Conservation (phyloP, 2,888 invertebrate genomes). For the Eulithis testata region DNA sequence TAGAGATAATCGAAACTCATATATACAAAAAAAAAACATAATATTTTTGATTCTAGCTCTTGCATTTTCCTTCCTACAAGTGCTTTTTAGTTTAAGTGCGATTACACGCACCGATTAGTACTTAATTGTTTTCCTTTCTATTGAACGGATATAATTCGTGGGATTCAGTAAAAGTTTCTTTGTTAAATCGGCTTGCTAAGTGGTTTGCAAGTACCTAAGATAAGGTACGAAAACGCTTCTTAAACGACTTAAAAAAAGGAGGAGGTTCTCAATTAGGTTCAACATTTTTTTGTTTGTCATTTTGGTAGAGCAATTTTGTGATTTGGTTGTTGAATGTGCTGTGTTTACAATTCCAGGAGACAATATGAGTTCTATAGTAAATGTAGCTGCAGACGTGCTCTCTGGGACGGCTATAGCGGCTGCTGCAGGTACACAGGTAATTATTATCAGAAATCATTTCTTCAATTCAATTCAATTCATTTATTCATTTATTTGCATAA, state of each 20-base stretch:
- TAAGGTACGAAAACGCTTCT: conserved; percentile 19
- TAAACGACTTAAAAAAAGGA: no score
- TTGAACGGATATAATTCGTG: conserved; percentile 25
- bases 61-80: conserved; percentile 7
- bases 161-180: conserved; percentile 26
- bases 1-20: no score
- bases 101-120: conserved; percentile 14
- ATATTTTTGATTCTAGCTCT: no score
- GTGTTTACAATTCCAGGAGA: conserved; percentile 53
- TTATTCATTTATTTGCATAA: no score
- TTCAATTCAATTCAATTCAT: no score
- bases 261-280: no score
- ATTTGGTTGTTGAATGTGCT: not conserved
- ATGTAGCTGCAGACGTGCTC: conserved; percentile 86
- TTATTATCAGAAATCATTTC: not conserved
- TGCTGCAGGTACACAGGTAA: conserved; percentile 85
- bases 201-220: conserved; percentile 14
- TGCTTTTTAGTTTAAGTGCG: conserved; percentile 9
- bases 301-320: conserved; percentile 4
- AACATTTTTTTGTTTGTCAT: not conserved
- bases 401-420: conserved; percentile 88
- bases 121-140: conserved; percentile 23
- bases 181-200: conserved; percentile 12
- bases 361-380: conserved; percentile 87
- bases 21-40: no score